A percentile compares a stretch with the other conserved stretches of the same genome.
Conservation (phyloP, 2,888 invertebrate species). For the Trimorus sp. region DNA sequence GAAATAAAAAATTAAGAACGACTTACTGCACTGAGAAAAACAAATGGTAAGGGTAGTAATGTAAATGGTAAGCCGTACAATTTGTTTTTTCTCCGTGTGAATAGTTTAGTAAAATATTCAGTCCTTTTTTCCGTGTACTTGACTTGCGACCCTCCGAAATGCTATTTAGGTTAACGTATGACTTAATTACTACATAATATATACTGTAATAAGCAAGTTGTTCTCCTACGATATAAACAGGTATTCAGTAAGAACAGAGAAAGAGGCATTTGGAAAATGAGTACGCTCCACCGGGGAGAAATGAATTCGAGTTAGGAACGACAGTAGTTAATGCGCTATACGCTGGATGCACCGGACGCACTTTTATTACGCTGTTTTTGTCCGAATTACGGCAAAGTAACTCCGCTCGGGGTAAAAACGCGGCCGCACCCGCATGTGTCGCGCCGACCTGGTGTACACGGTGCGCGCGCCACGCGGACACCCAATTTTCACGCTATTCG, state of each 20-base stretch:
- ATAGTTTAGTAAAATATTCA: neutral
- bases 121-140: constrained; percentile 20
- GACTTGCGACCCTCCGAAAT: constrained; percentile 28
- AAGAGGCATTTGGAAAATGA: constrained; percentile 43
- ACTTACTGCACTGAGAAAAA: too few relatives aligned
- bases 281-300: constrained; percentile 48
- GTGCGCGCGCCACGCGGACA: constrained; percentile 20
- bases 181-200: constrained; percentile 42
- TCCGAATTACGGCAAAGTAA: constrained; percentile 54
- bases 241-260: neutral
- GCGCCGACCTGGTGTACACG: constrained; percentile 18
- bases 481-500: constrained; percentile 59
- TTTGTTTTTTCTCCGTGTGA: too few relatives aligned
- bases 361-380: constrained; percentile 61
- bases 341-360: constrained; percentile 51
- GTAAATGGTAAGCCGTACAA: too few relatives aligned
- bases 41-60: too few relatives aligned
- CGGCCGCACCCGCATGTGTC: constrained; percentile 47
- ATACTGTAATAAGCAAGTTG: constrained; percentile 33
- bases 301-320: constrained; percentile 59
- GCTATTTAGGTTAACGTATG: constrained; percentile 31
- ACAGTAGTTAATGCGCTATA: constrained; percentile 56
- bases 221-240: constrained; percentile 18
- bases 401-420: constrained; percentile 51
- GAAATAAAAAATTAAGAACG: too few relatives aligned